Conservation (phyloP, 2,113 vertebrate genomes). For the Oplegnathus fasciatus region DNA sequence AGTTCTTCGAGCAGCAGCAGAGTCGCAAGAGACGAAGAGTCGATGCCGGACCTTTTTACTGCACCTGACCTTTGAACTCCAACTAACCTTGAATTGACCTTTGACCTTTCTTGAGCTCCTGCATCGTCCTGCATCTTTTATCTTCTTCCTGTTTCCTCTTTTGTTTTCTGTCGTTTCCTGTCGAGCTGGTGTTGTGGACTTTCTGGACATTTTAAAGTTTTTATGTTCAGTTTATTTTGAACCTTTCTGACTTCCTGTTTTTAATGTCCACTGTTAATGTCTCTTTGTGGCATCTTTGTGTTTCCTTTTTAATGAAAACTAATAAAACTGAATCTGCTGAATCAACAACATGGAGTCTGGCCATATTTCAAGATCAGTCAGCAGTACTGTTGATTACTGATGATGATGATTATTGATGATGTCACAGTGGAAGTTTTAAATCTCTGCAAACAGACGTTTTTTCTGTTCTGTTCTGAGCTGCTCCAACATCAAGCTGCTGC, state of each 20-base stretch:
- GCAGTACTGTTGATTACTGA: background rate
- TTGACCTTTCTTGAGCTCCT: background rate
- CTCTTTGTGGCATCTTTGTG: background rate
- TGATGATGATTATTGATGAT: background rate
- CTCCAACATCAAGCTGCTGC: no score
- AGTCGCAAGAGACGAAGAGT: slow-evolving; percentile 89
- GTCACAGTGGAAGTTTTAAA: background rate
- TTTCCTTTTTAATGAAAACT: slow-evolving; percentile 38
- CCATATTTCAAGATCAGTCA: background rate
- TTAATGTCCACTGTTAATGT: background rate
- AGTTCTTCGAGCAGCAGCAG: slow-evolving; percentile 96
- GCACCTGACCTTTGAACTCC: slow-evolving; percentile 59
- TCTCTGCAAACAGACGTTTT: background rate
- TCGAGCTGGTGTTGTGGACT: background rate
- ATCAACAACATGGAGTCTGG: background rate
- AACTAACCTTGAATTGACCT: background rate
- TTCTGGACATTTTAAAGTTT: slow-evolving; percentile 8
- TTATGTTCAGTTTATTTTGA: background rate
- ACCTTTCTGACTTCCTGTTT: background rate
- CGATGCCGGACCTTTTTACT: slow-evolving; percentile 71
- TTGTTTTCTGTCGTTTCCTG: background rate
- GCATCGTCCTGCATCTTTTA: background rate
- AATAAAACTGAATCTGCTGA: slow-evolving; percentile 40
- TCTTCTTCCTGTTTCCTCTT: background rate
- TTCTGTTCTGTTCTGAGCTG: no score